Evolutionary conservation across 2,888 invertebrate genomes (phyloP).

Genomic region (Sepiola atlantica): DNA sequence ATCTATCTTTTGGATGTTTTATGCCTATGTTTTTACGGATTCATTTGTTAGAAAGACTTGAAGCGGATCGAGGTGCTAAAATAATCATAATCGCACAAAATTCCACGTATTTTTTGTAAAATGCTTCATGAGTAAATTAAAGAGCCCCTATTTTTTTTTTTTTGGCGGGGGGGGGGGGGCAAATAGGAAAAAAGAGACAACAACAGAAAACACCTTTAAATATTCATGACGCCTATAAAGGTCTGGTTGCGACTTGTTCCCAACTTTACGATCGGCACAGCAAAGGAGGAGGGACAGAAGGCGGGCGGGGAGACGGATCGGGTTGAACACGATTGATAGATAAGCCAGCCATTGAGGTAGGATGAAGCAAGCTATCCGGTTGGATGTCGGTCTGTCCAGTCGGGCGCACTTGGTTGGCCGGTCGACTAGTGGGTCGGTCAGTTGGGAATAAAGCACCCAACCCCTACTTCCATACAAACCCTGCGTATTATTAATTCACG

Average conservation of each 20-base stretch:
- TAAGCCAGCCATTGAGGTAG: neutral
- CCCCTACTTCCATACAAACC: neutral
- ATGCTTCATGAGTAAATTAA: neutral
- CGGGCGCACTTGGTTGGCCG: neutral
- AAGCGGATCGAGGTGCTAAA: constrained; percentile 1
- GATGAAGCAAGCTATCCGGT: neutral
- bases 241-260: constrained; percentile 8
- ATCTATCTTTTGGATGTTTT: neutral
- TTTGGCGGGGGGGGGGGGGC: too few relatives aligned
- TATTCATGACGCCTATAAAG: neutral
- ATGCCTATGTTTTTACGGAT: neutral
- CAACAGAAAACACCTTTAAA: neutral
- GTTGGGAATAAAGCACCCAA: neutral
- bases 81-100: neutral
- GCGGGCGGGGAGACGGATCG: neutral
- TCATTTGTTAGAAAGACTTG: neutral
- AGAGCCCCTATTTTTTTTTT: neutral
- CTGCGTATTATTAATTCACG: neutral
- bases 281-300: neutral
- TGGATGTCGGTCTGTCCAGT: neutral
- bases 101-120: neutral
- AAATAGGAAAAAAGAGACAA: neutral
- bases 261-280: neutral
- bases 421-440: neutral
- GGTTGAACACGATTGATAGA: neutral